Percentiles rank a stretch among this genome's conserved stretches.
Conservation (phyloP, 2,888 invertebrate genomes). For the Autographa gamma region DNA sequence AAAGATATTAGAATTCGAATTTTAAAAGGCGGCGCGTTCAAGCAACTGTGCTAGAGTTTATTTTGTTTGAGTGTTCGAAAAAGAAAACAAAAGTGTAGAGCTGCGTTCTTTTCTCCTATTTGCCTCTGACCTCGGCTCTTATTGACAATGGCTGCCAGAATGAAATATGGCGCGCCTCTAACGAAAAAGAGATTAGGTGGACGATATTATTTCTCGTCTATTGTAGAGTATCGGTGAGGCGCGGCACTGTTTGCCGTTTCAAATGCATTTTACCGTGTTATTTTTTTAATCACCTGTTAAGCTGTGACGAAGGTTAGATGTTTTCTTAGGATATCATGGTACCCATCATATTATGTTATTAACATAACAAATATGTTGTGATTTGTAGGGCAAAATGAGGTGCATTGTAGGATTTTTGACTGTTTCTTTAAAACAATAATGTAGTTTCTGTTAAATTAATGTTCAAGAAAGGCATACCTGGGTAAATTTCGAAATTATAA, state of each 20-base stretch:
- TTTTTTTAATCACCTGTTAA: constrained; percentile 80
- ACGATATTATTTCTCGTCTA: constrained; percentile 80
- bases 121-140: constrained; percentile 87
- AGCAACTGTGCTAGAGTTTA: constrained; percentile 82
- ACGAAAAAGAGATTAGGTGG: constrained; percentile 87
- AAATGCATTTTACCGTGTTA: constrained; percentile 70
- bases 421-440: background rate
- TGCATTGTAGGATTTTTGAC: background rate
- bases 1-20: constrained; percentile 81
- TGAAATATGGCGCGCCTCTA: constrained; percentile 87
- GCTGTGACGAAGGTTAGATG: constrained; percentile 78
- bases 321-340: constrained; percentile 70
- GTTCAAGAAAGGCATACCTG: background rate
- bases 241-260: constrained; percentile 78
- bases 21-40: constrained; percentile 86
- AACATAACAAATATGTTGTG: constrained; percentile 50
- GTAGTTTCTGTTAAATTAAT: background rate
- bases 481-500: background rate
- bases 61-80: constrained; percentile 85
- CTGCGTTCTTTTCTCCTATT: constrained; percentile 83
- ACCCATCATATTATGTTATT: constrained; percentile 47
- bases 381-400: constrained; percentile 27
- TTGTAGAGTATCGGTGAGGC: constrained; percentile 68
- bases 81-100: constrained; percentile 83
- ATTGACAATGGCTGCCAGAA: constrained; percentile 88